Percentiles rank a stretch among this genome's conserved stretches.
Conservation (phyloP, 2,888 invertebrate genomes). For the Fissipunctia ypsillon region DNA sequence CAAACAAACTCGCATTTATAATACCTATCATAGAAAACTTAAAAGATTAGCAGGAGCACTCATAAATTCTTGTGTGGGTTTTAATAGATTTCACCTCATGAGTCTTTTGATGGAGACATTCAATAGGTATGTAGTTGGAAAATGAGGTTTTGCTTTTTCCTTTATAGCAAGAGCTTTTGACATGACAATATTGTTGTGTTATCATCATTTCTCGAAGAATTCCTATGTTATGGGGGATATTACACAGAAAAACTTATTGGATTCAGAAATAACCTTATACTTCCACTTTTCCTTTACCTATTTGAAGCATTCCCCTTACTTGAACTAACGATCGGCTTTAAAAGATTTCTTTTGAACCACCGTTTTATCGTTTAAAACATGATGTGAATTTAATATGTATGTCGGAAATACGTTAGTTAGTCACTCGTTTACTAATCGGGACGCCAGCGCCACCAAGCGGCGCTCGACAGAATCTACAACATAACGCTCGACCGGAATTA, state of each 20-base stretch:
- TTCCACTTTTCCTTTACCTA: not conserved
- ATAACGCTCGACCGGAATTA: too few relatives aligned
- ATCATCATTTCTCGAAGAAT: conserved; percentile 8
- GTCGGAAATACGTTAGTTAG: too few relatives aligned
- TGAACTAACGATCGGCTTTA: not conserved
- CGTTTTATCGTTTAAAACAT: not conserved
- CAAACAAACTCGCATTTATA: too few relatives aligned
- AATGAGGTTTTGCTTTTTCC: conserved; percentile 35
- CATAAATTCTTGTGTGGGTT: not conserved
- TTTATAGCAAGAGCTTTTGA: not conserved
- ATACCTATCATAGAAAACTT: too few relatives aligned
- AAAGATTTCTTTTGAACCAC: not conserved
- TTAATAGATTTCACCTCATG: not conserved
- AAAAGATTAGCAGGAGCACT: not conserved
- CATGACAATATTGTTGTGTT: conserved; percentile 6
- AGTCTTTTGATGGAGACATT: not conserved
- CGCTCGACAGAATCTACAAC: too few relatives aligned
- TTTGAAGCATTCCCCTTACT: not conserved
- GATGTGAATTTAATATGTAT: not conserved
- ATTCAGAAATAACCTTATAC: not conserved
- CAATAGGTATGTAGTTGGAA: not conserved
- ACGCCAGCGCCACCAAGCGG: too few relatives aligned
- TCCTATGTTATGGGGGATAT: not conserved
- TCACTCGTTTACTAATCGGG: too few relatives aligned
- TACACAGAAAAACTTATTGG: not conserved